Conservation (phyloP, 2,113 vertebrate species). For the Orycteropus afer region DNA sequence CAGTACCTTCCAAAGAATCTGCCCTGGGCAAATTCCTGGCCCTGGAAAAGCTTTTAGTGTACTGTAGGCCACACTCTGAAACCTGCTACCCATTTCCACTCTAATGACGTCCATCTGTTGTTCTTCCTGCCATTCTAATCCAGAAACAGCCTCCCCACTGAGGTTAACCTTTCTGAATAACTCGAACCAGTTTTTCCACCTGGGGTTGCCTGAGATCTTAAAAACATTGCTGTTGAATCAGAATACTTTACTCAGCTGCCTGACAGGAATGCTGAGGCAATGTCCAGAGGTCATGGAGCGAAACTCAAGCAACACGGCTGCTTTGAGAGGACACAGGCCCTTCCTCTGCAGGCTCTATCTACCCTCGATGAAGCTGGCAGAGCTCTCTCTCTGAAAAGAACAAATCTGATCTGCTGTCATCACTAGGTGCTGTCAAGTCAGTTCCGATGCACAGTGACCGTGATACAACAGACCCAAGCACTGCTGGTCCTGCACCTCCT, state of each 20-base stretch:
- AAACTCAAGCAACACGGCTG: neutral
- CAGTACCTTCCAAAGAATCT: constrained; percentile 7
- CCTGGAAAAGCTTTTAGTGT: neutral
- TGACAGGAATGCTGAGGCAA: constrained; percentile 14
- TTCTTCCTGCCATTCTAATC: neutral
- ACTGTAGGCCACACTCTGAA: neutral
- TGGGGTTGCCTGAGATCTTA: constrained; percentile 52
- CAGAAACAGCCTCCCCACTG: neutral
- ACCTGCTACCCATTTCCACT: constrained; percentile 21
- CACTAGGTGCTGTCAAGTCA: neutral
- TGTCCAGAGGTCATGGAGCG: neutral
- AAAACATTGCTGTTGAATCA: constrained; percentile 45
- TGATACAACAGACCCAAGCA: neutral
- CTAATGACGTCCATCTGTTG: neutral
- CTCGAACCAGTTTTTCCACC: constrained; percentile 39
- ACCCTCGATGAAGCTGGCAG: neutral
- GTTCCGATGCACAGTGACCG: neutral
- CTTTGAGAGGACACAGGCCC: neutral
- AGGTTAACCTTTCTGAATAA: constrained; percentile 1
- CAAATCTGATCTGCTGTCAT: neutral
- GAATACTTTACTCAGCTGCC: constrained; percentile 51
- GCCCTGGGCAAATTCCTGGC: constrained; percentile 33
- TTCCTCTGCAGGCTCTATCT: neutral
- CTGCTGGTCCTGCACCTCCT: too few species aligned
- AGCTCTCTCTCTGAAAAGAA: neutral